Evolutionary conservation across 2,113 vertebrate species (phyloP), one percentile per base, ranked within the genome.

Genomic region (Uria lomvia): DNA sequence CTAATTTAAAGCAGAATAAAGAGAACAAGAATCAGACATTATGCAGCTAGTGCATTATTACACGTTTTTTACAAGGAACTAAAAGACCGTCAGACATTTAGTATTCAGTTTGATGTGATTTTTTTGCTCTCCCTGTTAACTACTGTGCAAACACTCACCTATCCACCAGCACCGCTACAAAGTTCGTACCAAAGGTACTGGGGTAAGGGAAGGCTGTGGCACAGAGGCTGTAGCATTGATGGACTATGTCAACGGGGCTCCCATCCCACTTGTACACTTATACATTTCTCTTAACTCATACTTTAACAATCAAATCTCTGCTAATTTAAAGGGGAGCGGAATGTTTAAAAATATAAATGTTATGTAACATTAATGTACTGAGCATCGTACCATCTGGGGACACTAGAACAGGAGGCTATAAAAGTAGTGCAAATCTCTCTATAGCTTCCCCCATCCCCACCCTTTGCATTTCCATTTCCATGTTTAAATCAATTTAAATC

Each of bases 311-410:
- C 26, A 6, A 8, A 82, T 26, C 36, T 47, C 49, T 36, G 34
- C 34, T 84, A 26, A 73, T 52, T 45, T 5, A 10, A 30, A 52
- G 18, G 13, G 34, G 40, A 67, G 21, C 6, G 24, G 47, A 52
- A 66, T 67, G 66, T 75, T 86, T 40, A 70, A 3, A 70, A 3
- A 1, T 29, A 16, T 9, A 43, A 78, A 58, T 53, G 7, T 17
- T 17, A 15, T 0, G 3, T 49, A 71, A 12, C 6, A 22, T 0
- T 2, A 42, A 42, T 20, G 30, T 42, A 26, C 13, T 72, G 34
- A 92, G 36, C 36, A 45, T 49, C 11, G 4, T 30, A 26, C 8
- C 26, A n/a, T 21, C 15, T 26, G 52, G 42, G 32, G 38, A 68
- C 16, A 11, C 22, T 34, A 60, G 8, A 53, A 59, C 27, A 36